Base-by-base conservation (phyloP, 1,140 invertebrate genomes). In the Cotesia vestalis region DNA sequence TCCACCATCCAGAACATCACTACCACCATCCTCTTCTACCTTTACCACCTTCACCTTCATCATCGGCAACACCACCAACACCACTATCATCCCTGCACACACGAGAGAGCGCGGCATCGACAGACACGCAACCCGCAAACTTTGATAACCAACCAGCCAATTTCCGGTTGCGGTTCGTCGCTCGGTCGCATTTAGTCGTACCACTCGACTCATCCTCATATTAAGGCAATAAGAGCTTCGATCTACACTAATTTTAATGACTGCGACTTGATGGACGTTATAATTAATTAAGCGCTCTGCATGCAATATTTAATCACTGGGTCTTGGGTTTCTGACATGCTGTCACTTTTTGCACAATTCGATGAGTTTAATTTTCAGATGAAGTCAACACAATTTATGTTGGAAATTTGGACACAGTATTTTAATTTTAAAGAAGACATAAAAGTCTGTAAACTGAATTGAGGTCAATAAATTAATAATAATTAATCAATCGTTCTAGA, bases 111-210 rank as follows among this genome's bases (percentile, higher is more conserved):
- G 40, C 40, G 40, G 40, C 40, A 46, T 76, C 80, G 76, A 76
- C 78, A 85, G 84, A 83, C 85, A 86, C 85, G 84, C 85, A 84
- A 87, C 78, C 85, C 85, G 75, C 84, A 85, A 85, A 86, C 83
- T 86, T 85, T 86, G 85, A 86, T 87, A 86, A 85, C 81, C 83
- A 83, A 82, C 78, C 83, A 85, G 81, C 81, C 83, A 87, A 86
- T 87, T 86, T 86, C 84, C 85, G 85, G 84, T 85, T 85, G 83
- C 76, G 84, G 83, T 85, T 82, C 79, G 80, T 79, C 77, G 79
- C 77, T 82, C 75, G 80, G 79, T 82, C 78, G 76, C 76, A 78
- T 77, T 80, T 75, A 77, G 79, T 81, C 78, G 74, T 76, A 78
- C 69, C 66, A 75, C 73, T 78, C 78, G 76, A 79, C 82, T 83